These are phyloP conservation scores for Chromoteleia sp. DNA, from an alignment of 2,888 invertebrate species.

Conservation along the genomic window DNA sequence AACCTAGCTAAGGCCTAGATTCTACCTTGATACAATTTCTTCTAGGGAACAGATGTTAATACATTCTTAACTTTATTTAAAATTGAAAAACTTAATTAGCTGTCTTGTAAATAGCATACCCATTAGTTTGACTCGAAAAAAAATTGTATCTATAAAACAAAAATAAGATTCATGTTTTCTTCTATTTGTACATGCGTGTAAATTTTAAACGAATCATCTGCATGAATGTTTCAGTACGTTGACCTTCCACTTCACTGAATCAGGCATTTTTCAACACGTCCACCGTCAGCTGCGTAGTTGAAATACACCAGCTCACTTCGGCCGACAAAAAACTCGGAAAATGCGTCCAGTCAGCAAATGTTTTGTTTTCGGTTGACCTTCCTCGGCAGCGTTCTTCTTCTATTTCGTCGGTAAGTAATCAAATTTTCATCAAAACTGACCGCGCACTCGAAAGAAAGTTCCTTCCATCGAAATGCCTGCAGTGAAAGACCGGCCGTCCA, in stretches of 20 bases:
- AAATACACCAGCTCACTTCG: not conserved
- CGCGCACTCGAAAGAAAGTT: conserved; percentile 35
- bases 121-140: too few relatives aligned
- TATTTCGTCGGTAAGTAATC: conserved; percentile 28
- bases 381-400: conserved; percentile 23
- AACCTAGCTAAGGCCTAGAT: too few relatives aligned
- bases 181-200: not conserved
- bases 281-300: not conserved
- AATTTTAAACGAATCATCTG: not conserved
- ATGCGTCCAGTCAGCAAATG: conserved; percentile 12
- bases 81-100: too few relatives aligned
- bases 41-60: too few relatives aligned
- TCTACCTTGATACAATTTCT: too few relatives aligned
- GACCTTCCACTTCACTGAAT: conserved; percentile 18
- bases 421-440: conserved; percentile 45
- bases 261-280: conserved; percentile 2
- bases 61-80: too few relatives aligned
- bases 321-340: conserved; percentile 25
- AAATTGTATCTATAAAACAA: too few relatives aligned
- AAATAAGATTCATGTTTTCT: too few relatives aligned
- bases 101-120: too few relatives aligned
- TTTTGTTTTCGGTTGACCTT: conserved; percentile 23
- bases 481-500: conserved; percentile 35
- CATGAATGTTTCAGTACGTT: not conserved
- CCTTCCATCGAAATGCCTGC: conserved; percentile 31